Percentiles rank a stretch among this genome's conserved stretches.
Conservation (phyloP, 2,888 invertebrate genomes). For the Lasioglossum malachurum region DNA sequence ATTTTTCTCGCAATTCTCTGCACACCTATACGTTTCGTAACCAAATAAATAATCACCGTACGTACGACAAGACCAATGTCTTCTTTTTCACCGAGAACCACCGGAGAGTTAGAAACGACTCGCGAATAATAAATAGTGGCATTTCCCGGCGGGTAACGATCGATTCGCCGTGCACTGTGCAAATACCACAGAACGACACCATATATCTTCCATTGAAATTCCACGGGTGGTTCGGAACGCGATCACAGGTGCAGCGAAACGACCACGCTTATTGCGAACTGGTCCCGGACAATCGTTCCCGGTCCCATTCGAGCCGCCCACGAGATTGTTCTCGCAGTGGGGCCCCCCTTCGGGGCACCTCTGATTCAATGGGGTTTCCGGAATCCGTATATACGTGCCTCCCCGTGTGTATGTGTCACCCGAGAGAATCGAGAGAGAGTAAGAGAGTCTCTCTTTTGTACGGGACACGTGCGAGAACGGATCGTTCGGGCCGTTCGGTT, state of each 20-base stretch:
- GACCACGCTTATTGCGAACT: conserved; percentile 29
- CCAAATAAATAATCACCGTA: not conserved
- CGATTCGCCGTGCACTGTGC: not conserved
- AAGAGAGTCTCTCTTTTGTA: not conserved
- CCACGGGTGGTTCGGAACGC: conserved; percentile 32
- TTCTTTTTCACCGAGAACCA: not conserved
- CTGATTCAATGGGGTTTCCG: not conserved
- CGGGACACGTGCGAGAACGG: conserved; percentile 26
- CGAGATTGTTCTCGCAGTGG: conserved; percentile 1
- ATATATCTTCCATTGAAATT: conserved; percentile 25
- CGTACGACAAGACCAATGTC: not conserved
- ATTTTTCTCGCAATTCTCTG: not conserved
- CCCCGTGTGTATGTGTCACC: not conserved
- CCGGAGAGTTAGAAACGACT: not conserved
- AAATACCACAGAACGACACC: not conserved
- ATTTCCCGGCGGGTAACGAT: not conserved
- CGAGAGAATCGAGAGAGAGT: not conserved
- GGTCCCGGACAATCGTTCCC: conserved; percentile 15
- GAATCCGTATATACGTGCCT: not conserved
- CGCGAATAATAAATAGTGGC: not conserved
- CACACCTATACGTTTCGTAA: not conserved
- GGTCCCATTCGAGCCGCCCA: conserved; percentile 10
- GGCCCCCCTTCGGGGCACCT: not conserved
- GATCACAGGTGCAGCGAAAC: conserved; percentile 46
- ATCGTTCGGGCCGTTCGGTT: conserved; percentile 39